Conservation (phyloP, 2,888 invertebrate species). For the Merodon equestris region DNA sequence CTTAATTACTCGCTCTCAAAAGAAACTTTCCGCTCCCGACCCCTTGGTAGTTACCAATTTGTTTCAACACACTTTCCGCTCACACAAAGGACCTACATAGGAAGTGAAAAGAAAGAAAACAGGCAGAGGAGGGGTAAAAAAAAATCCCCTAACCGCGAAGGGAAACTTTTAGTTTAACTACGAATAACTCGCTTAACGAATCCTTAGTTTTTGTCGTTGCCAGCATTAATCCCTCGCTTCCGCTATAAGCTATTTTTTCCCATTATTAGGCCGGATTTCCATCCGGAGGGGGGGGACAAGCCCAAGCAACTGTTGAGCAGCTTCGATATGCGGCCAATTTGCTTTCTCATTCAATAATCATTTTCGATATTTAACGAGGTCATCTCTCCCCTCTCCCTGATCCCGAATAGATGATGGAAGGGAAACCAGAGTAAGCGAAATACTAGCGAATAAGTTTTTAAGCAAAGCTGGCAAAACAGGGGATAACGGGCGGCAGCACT, state of each 20-base stretch:
- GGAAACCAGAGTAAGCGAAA: not conserved
- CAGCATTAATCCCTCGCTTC: not conserved
- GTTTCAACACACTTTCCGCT: constrained; percentile 15
- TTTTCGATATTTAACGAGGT: constrained; percentile 64
- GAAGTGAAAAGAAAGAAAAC: constrained; percentile 4
- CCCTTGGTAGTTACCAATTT: constrained; percentile 40
- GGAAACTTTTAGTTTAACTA: constrained; percentile 45
- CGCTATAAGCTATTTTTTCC: constrained; percentile 4
- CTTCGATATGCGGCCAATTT: constrained; percentile 58
- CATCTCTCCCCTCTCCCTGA: not conserved
- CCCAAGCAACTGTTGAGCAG: constrained; percentile 43
- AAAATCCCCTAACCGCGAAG: constrained; percentile 12
- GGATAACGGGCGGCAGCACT: constrained; percentile 18
- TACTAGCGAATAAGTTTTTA: constrained; percentile 44
- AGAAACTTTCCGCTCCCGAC: constrained; percentile 20
- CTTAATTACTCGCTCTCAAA: constrained; percentile 51
- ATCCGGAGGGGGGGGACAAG: constrained; percentile 21
- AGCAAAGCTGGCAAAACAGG: constrained; percentile 40
- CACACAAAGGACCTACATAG: too few relatives aligned
- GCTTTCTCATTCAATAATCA: constrained; percentile 67
- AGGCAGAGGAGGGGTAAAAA: too few relatives aligned
- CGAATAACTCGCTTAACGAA: constrained; percentile 29
- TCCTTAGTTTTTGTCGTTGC: constrained; percentile 35
- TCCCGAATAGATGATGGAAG: not conserved
- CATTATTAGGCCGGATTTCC: constrained; percentile 53